These are phyloP conservation scores for Eurosta solidaginis DNA, from an alignment of 1,140 invertebrate species.

Conservation along the genomic window DNA sequence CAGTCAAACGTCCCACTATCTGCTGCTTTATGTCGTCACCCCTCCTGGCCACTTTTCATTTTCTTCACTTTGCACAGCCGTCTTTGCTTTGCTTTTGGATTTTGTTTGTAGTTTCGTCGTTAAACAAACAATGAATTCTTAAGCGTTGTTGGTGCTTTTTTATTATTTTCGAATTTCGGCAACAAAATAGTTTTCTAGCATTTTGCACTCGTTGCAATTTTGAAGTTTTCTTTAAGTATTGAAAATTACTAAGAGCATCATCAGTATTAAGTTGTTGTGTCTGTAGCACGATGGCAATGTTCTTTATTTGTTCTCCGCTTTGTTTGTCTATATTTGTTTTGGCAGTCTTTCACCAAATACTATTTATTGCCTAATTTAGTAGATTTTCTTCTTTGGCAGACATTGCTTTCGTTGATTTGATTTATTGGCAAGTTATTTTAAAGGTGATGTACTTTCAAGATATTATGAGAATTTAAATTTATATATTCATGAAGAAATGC, in stretches of 20 bases:
- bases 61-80: too few species aligned
- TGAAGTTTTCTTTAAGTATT: slow-evolving; percentile 15
- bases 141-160: neutral
- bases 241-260: neutral
- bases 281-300: neutral
- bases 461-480: too few species aligned
- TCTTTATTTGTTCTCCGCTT: neutral
- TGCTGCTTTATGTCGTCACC: too few species aligned
- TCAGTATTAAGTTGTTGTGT: neutral
- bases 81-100: neutral
- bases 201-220: slow-evolving; percentile 19
- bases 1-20: too few species aligned
- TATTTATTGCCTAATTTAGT: slow-evolving; percentile 29
- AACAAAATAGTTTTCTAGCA: slow-evolving; percentile 6
- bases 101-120: neutral
- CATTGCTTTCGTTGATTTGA: neutral
- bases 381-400: neutral
- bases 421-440: neutral
- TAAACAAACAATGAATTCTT: slow-evolving; percentile 19
- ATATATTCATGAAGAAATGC: too few species aligned
- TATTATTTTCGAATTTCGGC: neutral
- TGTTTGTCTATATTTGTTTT: slow-evolving; percentile 20
- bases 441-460: neutral
- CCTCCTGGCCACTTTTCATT: too few species aligned
- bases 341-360: neutral